phyloP scores from a whole-genome alignment of 2,888 invertebrate genomes.

The Chrysodeixis includens region DNA sequence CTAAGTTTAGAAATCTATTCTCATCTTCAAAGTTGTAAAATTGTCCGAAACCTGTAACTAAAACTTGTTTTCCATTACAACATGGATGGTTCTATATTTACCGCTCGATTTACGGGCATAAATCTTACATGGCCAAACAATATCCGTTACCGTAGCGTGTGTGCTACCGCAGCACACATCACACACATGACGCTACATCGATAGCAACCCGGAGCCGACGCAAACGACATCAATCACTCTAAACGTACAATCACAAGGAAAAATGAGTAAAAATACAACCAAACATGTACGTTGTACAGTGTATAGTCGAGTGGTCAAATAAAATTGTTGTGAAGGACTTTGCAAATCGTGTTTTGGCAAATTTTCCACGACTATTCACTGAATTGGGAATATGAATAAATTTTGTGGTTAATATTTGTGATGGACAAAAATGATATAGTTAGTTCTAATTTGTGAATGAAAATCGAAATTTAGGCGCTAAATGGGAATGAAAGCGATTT shows the following conservation, averaged over 20 bases:
- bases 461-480: too few species aligned
- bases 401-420: too few species aligned
- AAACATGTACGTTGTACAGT: not conserved
- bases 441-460: too few species aligned
- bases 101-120: not conserved
- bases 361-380: not conserved
- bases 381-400: not conserved
- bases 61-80: not conserved
- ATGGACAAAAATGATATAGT: too few species aligned
- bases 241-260: not conserved
- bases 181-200: not conserved
- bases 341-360: not conserved
- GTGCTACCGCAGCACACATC: not conserved
- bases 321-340: not conserved
- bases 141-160: constrained; percentile 4
- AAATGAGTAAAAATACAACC: not conserved
- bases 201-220: not conserved
- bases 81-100: not conserved
- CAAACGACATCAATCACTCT: not conserved
- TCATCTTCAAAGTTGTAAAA: too few species aligned
- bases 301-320: not conserved
- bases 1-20: not conserved
- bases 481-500: too few species aligned
- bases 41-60: too few species aligned
- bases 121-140: constrained; percentile 4